Base-by-base conservation (phyloP, 2,888 invertebrate species). In the Villa cingulata region DNA sequence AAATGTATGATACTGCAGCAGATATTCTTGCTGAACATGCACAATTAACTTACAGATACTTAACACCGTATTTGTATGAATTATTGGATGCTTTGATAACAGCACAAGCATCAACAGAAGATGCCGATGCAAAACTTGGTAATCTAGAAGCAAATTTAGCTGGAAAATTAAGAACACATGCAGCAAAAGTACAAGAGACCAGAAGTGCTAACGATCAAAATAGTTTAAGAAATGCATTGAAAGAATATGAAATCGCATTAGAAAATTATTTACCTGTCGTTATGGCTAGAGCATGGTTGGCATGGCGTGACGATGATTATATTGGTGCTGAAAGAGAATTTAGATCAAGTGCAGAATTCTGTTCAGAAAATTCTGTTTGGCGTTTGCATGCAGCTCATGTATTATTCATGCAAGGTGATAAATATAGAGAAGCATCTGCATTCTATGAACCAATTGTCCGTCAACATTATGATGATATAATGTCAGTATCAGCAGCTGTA, bases 231-330 rank as follows among this genome's bases (percentile, higher is more conserved):
- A 86, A 83, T 69, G 87, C 92, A 6, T 85, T 96, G 0, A 81
- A 86, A 46, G 90, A 91, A 61, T 94, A 92, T 62, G 66, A 96
- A 62, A 87, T 88, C 58, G 83, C 86, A 2, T 65, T 95, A 53
- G 91, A 92, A 62, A 80, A 91, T 57, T 97, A 95, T 62, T 83
- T 98, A 51, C 97, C 98, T 0, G 92, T 96, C 1, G 75, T 97
- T n/a, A 97, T 99, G 97, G 92, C 95, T 0, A 92, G 98, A 68
- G 96, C 97, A 2, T 96, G 95, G 75, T 91, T 98, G 55, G 94
- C 91, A 62, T 98, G 98, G 97, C 92, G 97, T 55, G 77, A 87
- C 66, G 91, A 91, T 63, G 92, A 97, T 64, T 98, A 96, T 61
- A 76, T 81, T 2, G 91, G 95, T 62, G 96, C 98, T 2, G 96